phyloP scores from a whole-genome alignment of 2,113 vertebrate genomes.

The Tragelaphus buxtoni region DNA sequence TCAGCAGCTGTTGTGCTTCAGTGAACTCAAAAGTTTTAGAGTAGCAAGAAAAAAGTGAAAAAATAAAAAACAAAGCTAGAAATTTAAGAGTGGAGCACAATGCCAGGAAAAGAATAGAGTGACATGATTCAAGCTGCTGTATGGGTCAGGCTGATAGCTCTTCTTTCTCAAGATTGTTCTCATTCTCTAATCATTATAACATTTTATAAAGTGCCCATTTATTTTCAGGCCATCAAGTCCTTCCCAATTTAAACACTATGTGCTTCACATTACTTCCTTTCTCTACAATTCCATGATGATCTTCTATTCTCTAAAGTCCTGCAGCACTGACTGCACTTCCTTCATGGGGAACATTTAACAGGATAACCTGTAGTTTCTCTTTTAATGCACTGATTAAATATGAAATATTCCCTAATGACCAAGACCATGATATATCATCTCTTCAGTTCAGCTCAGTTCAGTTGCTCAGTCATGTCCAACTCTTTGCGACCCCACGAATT shows the following conservation, averaged over 20 bases:
- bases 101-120: neutral
- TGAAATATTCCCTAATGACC: neutral
- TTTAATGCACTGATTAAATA: neutral
- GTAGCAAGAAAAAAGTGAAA: conserved; percentile 46
- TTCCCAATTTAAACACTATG: neutral
- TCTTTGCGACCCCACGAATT: too few relatives aligned
- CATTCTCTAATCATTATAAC: neutral
- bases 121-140: neutral
- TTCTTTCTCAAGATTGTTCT: neutral
- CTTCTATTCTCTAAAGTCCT: neutral
- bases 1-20: conserved; percentile 60
- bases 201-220: neutral
- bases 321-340: neutral
- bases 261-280: neutral
- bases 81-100: neutral
- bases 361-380: neutral
- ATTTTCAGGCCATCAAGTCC: neutral
- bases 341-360: neutral
- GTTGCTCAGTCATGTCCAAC: too few relatives aligned
- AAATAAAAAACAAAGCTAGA: neutral
- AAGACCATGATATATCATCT: neutral
- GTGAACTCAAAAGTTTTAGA: conserved; percentile 60
- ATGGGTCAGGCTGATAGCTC: neutral
- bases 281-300: neutral
- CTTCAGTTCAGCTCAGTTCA: too few relatives aligned